phyloP scores from a whole-genome alignment of 2,888 invertebrate genomes.

The Conops quadrifasciatus region DNA sequence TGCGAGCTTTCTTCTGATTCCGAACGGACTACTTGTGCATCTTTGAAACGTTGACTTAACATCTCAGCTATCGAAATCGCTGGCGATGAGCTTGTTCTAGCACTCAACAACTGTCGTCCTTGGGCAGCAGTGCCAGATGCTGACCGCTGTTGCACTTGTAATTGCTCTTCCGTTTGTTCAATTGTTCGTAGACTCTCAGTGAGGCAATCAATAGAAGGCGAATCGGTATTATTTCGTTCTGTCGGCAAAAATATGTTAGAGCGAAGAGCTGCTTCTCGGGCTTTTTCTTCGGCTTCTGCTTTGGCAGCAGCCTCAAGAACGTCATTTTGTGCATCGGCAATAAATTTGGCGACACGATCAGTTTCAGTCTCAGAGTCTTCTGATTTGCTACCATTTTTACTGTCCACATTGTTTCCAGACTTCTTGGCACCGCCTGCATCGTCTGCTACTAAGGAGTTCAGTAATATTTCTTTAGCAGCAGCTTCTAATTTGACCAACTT shows the following conservation, averaged over 20 bases:
- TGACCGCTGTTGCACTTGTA: conserved; percentile 13
- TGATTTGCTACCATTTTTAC: background rate
- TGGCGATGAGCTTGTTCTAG: background rate
- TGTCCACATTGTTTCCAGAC: background rate
- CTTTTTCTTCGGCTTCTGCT: conserved; percentile 37
- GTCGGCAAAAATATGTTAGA: conserved; percentile 46
- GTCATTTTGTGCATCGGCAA: conserved; percentile 39
- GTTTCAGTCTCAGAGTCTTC: background rate
- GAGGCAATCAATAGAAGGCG: conserved; percentile 45
- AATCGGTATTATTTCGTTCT: conserved; percentile 40
- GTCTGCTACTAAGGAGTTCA: background rate
- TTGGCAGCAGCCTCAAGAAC: conserved; percentile 39
- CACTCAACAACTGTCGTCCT: background rate
- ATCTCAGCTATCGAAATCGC: conserved; percentile 52
- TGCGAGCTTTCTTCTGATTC: background rate
- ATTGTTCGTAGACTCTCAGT: conserved; percentile 45
- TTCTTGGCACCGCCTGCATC: background rate
- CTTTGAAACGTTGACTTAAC: conserved; percentile 52
- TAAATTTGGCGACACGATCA: conserved; percentile 7
- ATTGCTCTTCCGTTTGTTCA: conserved; percentile 32
- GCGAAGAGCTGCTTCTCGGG: conserved; percentile 8
- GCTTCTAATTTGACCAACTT: background rate
- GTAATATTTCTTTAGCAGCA: background rate
- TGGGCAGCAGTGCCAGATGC: background rate
- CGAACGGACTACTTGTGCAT: conserved; percentile 38